Evolutionary conservation across 2,113 vertebrate species (phyloP), one percentile per base, ranked within the genome.

Genomic region (Hystrix cristata): DNA sequence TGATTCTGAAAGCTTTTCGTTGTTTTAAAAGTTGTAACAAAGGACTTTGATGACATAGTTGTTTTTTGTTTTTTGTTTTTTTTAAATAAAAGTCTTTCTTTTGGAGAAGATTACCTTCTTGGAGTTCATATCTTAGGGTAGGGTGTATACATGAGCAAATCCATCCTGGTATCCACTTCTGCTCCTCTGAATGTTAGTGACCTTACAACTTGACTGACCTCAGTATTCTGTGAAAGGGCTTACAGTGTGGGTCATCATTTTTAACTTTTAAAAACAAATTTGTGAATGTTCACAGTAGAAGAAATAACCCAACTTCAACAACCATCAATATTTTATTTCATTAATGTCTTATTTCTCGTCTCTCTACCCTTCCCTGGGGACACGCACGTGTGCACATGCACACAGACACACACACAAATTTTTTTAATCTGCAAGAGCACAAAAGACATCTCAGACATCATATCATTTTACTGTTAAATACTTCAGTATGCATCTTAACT

Each of bases 401-500:
- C 55, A 46, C 16, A 27, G 8, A 14, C 67, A 19, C 43, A 10
- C 69, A 9, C 16, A 8, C 18, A 0, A 46, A 12, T 43, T n/a
- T 59, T 55, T 85, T 55, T 43, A 74, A 94, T 92, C 91, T 76
- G 25, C 31, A 93, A 78, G 60, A 94, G 67, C 84, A 59, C 86
- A 86, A 84, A 91, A 76, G 85, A 78, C 82, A 81, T 81, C 55
- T 5, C 18, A 97, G 65, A 79, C 55, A 89, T 76, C 65, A 25
- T 96, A 23, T 93, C 91, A 65, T 93, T 86, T 94, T 34, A 53
- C 86, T 13, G 38, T 95, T 81, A 91, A 97, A 71, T 71, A 65
- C 94, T 87, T 96, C 59, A 84, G 51, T 25, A 19, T 92, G 94
- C 95, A 88, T 96, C 94, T 91, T 71, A 82, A 91, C 95, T 79